Conservation (phyloP, 2,797 vertebrate species). For the Alca torda region DNA sequence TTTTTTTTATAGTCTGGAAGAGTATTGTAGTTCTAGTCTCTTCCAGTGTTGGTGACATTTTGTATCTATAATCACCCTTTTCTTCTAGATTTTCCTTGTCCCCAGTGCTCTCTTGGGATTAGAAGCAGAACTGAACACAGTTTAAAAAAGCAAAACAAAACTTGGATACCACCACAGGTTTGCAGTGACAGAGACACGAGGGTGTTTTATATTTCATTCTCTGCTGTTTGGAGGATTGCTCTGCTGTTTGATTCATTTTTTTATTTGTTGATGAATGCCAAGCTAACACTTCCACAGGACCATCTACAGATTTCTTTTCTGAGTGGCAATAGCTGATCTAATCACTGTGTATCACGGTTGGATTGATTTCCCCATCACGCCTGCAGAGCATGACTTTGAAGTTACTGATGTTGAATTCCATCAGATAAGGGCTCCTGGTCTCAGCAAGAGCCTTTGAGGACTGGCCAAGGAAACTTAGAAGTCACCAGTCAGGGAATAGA, state of each 20-base stretch:
- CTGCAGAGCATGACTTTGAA: slow-evolving; percentile 38
- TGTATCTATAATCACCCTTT: neutral
- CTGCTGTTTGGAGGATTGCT: neutral
- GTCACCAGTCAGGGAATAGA: neutral
- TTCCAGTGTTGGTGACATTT: neutral
- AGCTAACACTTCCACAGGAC: neutral
- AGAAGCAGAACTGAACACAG: neutral
- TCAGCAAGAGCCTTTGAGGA: slow-evolving; percentile 48
- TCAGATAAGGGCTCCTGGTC: slow-evolving; percentile 45
- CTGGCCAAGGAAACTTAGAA: slow-evolving; percentile 36
- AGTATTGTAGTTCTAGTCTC: neutral
- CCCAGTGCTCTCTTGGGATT: neutral
- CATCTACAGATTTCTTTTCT: neutral
- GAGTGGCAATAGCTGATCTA: slow-evolving; percentile 7
- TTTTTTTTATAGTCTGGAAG: neutral
- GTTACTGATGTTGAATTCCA: slow-evolving; percentile 49
- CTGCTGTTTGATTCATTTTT: neutral
- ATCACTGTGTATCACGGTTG: neutral
- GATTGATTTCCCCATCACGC: neutral
- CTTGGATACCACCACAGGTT: too few relatives aligned
- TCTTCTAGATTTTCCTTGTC: neutral
- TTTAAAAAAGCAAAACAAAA: neutral
- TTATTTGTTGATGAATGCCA: neutral
- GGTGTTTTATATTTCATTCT: neutral
- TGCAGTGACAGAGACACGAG: accelerated